Base-by-base conservation (phyloP, 1,140 invertebrate species). In the Nasonia giraulti region DNA sequence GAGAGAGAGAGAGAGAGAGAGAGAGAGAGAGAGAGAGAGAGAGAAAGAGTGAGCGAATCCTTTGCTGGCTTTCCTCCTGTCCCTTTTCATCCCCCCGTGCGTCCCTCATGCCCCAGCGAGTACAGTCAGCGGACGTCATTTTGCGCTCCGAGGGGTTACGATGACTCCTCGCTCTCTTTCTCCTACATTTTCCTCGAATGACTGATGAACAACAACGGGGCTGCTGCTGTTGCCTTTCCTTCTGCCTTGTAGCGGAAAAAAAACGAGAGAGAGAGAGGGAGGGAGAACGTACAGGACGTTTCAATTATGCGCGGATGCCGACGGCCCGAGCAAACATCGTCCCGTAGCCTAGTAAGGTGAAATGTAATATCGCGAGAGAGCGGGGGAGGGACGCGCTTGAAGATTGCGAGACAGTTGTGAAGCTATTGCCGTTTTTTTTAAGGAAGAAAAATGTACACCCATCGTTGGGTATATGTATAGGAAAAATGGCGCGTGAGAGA, bases 121-220 rank as follows among this genome's bases (percentile, higher is more conserved):
- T 79, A 17, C 55, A 66, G 82, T 77, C 82, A 37, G 44, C 77
- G 82, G 76, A 83, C 76, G 83, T 84, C 77, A 84, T 84, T 84
- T 84, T 55, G 37, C 62, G 71, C 73, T 81, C 50, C 78, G 78
- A 85, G 73, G 83, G 79, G 83, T 75, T 44, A 40, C 69, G 50
- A 84, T 84, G 78, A 84, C 50, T 84, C 44, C 27, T 40, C 75
- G 44, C 17, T 62, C 81, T 37, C 33, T 44, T 74, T 84, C 66
- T 82, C 6, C 82, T 40, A 44, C 37, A 79, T 83, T 74, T 86
- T 85, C 86, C 87, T 84, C 82, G 89, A 91, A 92, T 92, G 91
- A 92, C 90, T 92, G 91, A 91, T 91, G 91, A 92, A 92, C 90
- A 91, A 89, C 88, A 90, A 89, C 89, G 87, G 31, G 50, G 66